These are phyloP conservation scores for Drosophila anomelani DNA, from an alignment of 2,888 invertebrate species.

Conservation along the genomic window DNA sequence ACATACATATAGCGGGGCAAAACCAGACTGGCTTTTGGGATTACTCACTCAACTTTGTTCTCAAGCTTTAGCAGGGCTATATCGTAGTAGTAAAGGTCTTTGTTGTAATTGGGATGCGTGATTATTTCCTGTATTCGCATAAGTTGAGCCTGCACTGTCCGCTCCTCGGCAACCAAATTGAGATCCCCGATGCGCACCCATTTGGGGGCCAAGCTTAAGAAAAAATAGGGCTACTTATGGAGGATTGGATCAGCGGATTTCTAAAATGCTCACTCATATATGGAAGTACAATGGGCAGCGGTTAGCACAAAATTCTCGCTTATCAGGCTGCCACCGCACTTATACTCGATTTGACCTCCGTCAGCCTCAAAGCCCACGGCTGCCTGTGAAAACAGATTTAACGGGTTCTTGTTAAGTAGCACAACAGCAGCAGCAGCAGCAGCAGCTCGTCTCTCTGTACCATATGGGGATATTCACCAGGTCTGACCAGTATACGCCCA, in stretches of 20 bases:
- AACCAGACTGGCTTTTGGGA: background rate
- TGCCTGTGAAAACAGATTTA: conserved; percentile 58
- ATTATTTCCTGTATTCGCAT: conserved; percentile 63
- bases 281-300: conserved; percentile 82
- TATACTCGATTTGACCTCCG: conserved; percentile 70
- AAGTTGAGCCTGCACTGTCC: conserved; percentile 69
- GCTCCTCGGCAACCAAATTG: conserved; percentile 74
- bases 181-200: conserved; percentile 82
- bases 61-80: conserved; percentile 77
- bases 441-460: conserved; percentile 55
- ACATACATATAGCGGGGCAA: background rate
- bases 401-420: conserved; percentile 18
- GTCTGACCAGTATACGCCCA: conserved; percentile 79
- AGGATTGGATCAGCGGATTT: background rate
- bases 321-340: conserved; percentile 83
- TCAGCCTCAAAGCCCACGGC: conserved; percentile 69
- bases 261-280: conserved; percentile 70
- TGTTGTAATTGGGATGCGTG: conserved; percentile 73
- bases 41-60: conserved; percentile 71
- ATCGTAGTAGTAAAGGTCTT: conserved; percentile 75
- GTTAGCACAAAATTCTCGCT: conserved; percentile 81
- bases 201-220: conserved; percentile 65
- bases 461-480: conserved; percentile 84
- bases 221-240: conserved; percentile 4
- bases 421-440: background rate